Evolutionary conservation across 2,888 invertebrate species (phyloP), one percentile per base, ranked within the genome.

Genomic region (Polyploca ridens): DNA sequence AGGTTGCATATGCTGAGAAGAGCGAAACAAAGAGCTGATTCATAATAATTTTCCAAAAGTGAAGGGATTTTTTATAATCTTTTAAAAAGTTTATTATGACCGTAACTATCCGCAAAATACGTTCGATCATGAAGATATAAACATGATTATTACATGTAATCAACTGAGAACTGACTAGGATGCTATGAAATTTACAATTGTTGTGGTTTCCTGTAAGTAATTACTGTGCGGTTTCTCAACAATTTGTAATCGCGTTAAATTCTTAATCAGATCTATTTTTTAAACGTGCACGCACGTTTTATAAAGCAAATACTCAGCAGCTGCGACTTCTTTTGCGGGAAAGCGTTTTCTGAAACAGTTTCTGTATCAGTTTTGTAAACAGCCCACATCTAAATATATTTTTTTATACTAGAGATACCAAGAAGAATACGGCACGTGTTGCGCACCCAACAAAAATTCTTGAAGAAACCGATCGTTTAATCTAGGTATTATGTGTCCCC

Each of bases 61-160:
- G 27, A 27, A 27, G 27, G 27, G 27, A 27, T 27, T 27, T 27
- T 27, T 27, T 27, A 27, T 27, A 27, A 27, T n/a, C n/a, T n/a
- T n/a, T n/a, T n/a, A n/a, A n/a, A 33, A 41, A 41, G 41, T 41
- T 5, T 4, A 14, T 54, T 3, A 14, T 49, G 49, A 49, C 16
- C 8, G 16, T 10, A 19, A 19, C 10, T 3, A 19, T 10, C 54
- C 14, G 14, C n/a, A 54, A 54, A 49, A 19, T 7, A 54, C 7
- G 54, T n/a, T 54, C 54, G 41, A 41, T 60, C 60, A 19, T 41
- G 5, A 61, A 54, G 13, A 35, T 33, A 57, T 57, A n/a, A 57
- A 64, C 58, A 64, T 46, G 27, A 38, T 64, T 60, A 58, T 66
- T 63, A 64, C 63, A 27, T 57, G 61, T 63, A 63, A 64, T 64